Percentiles rank a stretch among this genome's conserved stretches.
phyloP scores from a whole-genome alignment of 92 coral and sea anemone genomes.

The Plumapathes pennacea region DNA sequence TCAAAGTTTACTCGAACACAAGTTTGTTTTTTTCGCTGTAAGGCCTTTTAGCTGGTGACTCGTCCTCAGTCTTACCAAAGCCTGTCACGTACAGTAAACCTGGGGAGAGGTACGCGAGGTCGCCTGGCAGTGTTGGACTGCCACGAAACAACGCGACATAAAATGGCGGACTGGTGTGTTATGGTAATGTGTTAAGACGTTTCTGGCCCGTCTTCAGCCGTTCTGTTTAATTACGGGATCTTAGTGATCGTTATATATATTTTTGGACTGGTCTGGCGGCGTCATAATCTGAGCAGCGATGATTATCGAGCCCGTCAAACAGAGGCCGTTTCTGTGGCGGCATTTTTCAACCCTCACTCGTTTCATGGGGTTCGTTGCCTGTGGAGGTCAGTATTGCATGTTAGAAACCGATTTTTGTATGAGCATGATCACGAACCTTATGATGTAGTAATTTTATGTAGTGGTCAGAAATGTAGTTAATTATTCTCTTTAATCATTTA shows the following conservation, averaged over 20 bases:
- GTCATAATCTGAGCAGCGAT: no score
- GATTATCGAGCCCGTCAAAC: no score
- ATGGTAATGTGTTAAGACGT: neutral
- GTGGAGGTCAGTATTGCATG: constrained; percentile 30
- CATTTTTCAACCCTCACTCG: constrained; percentile 62
- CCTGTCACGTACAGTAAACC: no score
- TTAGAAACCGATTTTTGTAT: neutral
- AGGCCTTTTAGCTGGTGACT: no score
- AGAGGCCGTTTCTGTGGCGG: constrained; percentile 54
- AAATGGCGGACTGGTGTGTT: neutral
- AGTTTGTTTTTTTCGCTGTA: no score
- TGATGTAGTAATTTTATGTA: neutral
- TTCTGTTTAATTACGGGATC: neutral
- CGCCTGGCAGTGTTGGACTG: no score
- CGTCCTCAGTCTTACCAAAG: no score
- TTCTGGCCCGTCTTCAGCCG: neutral
- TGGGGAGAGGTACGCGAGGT: no score
- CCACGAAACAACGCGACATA: no score
- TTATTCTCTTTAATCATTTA: no score
- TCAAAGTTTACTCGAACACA: no score
- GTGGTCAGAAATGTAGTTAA: no score
- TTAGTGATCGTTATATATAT: neutral
- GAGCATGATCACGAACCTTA: neutral
- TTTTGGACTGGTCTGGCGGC: neutral
- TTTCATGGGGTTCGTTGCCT: constrained; percentile 41